Percentiles rank a stretch among this genome's conserved stretches.
Conservation (phyloP, 30 jellyfish, hydroid and myxozoan species). For the Calvadosia cruxmelitensis region DNA sequence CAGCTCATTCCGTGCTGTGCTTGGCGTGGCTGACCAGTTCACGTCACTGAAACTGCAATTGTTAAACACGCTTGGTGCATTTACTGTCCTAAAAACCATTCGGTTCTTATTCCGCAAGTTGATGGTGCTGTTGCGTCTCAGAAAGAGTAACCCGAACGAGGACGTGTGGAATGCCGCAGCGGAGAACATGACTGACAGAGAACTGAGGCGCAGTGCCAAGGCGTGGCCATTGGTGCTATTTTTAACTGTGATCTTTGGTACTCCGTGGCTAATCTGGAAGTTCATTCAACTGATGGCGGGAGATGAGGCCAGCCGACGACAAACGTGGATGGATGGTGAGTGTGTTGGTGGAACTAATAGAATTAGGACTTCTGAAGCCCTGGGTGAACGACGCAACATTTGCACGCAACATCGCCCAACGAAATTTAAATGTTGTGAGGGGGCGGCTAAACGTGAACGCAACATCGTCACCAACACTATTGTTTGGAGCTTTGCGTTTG, state of each 20-base stretch:
- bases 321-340: slow-evolving; percentile 56
- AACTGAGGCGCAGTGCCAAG: slow-evolving; percentile 16
- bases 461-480: too few species aligned
- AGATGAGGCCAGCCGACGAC: slow-evolving; percentile 17
- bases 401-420: too few species aligned
- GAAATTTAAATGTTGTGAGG: too few species aligned
- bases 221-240: slow-evolving; percentile 65
- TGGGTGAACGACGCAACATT: too few species aligned
- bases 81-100: slow-evolving; percentile 22
- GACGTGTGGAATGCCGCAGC: slow-evolving; percentile 39
- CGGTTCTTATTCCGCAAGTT: slow-evolving; percentile 31
- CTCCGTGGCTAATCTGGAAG: slow-evolving; percentile 85
- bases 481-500: too few species aligned
- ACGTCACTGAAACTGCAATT: slow-evolving; percentile 29
- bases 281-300: slow-evolving; percentile 34
- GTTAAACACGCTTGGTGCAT: slow-evolving; percentile 50
- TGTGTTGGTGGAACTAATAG: too few species aligned
- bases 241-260: slow-evolving; percentile 63
- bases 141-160: slow-evolving; percentile 14
- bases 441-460: too few species aligned
- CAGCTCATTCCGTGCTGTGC: slow-evolving; percentile 65
- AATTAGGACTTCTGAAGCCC: too few species aligned
- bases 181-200: slow-evolving; percentile 10
- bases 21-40: slow-evolving; percentile 84
- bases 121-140: slow-evolving; percentile 25